Evolutionary conservation across 1,140 invertebrate species (phyloP), one percentile per base, ranked within the genome.

Genomic region (Stratiolaelaps scimitus): DNA sequence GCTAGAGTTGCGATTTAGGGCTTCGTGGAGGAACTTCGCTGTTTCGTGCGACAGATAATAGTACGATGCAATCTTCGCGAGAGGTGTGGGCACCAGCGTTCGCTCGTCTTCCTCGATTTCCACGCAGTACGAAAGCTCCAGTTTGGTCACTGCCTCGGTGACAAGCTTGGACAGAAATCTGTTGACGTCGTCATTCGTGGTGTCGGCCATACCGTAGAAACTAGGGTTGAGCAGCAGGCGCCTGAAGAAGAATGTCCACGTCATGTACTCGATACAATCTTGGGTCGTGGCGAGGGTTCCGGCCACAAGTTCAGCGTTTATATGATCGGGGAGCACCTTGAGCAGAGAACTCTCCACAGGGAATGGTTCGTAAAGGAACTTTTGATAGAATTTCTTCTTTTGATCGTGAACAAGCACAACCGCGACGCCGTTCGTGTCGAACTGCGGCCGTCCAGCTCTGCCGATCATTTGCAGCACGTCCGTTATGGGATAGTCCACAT

Each of bases 341-440:
- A 97, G 75, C 17, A 98, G 76, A 75, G 71, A 72, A 0, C 93
- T 98, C 75, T 99, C 96, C 0, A 99, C 94, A 0, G 96, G 96
- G 76, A 99, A 99, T 0, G 96, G 96, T 75, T 98, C 92, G 75
- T 98, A 98, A 0, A 99, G 76, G 76, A 99, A 99, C 74, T 95
- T 95, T 74, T 96, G 96, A 77, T 99, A 99, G 78, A 98, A 99
- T 74, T 92, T 89, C 76, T 99, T 99, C 76, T 98, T 98, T 26
- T 89, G 83, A 72, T 99, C 95, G 71, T 99, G 95, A 0, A 98
- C 94, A 65, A 98, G 80, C 7, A 99, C 90, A 15, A 97, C 89
- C 2, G 96, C 95, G 2, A 95, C 87, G 1, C 92, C 95, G 67
- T 88, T 85, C 71, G 88, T 86, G 76, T 98, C 96, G 75, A 87